Evolutionary conservation across 2,888 invertebrate genomes (phyloP), one percentile per base, ranked within the genome.

Genomic region (Hemicrepidius hirtus): DNA sequence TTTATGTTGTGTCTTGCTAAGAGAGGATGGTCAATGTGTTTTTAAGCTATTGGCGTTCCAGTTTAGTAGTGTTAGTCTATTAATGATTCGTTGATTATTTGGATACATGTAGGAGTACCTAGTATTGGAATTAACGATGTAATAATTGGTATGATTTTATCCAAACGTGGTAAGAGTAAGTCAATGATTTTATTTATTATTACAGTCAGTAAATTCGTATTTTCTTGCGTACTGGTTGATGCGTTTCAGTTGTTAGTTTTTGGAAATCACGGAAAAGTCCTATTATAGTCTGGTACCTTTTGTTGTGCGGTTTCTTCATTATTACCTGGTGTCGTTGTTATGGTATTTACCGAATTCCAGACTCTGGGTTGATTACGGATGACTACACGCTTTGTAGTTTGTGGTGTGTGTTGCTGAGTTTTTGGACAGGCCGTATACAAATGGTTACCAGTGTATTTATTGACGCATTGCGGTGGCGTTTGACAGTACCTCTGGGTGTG

Each of bases 131-230:
- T 10, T 50, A 50, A 21, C 21, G 20, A 2, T 18, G 50, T 50
- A 2, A 50, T 3, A 50, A 50, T 21, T 50, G 50, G 50, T 16
- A 50, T 50, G 3, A 50, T 13, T 50, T 50, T 50, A 24, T 50
- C 21, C 9, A 50, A 24, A 9, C 21, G 21, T 12, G 50, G 50
- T 12, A 50, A 13, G 12, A 50, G 50, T 12, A 50, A n/a, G 20
- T 50, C 50, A 24, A 50, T 21, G 1, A 50, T 10, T 37, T 37
- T 37, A 37, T 37, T 37, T 37, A 37, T 37, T 37, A 37, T 10
- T 37, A n/a, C 37, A 16, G 50, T 50, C 20, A 50, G 50, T 21
- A 13, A 21, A 20, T 37, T 37, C n/a, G 37, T 37, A 37, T 37
- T 37, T 37, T 35, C 10, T 12, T 37, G 37, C n/a, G 7, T n/a